Evolutionary conservation across 2,888 invertebrate species (phyloP).

Genomic region (Agrotis clavis): DNA sequence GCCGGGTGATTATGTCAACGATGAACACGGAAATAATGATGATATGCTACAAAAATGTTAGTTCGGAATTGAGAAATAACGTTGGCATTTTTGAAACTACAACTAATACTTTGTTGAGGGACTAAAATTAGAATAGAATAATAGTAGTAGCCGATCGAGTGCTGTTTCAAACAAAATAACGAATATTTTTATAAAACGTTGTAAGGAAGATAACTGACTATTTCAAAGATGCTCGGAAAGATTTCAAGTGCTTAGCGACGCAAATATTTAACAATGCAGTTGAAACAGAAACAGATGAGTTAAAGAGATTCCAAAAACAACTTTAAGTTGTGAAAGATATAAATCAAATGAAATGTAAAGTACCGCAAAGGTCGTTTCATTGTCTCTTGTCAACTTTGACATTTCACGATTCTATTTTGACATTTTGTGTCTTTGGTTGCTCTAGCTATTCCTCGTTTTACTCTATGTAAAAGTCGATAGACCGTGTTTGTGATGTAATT

Average conservation of each 20-base stretch:
- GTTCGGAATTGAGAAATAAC: background rate
- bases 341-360: constrained; percentile 39
- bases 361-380: constrained; percentile 39
- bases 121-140: background rate
- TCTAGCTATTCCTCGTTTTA: constrained; percentile 41
- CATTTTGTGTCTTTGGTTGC: constrained; percentile 52
- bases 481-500: constrained; percentile 59
- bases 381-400: constrained; percentile 67
- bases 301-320: constrained; percentile 37
- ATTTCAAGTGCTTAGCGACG: background rate
- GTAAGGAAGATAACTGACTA: background rate
- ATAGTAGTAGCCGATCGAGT: background rate
- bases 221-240: background rate
- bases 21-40: constrained; percentile 28
- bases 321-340: constrained; percentile 36
- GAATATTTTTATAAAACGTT: too few species aligned
- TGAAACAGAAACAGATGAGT: constrained; percentile 21
- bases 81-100: background rate
- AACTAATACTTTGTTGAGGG: background rate
- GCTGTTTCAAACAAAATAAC: background rate
- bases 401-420: constrained; percentile 68
- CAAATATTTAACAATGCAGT: constrained; percentile 12
- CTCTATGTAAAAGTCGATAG: constrained; percentile 59
- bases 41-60: background rate
- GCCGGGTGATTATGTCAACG: constrained; percentile 52